These are phyloP conservation scores for Borostomias antarcticus DNA, from an alignment of 2,797 vertebrate genomes.

Conservation along the genomic window DNA sequence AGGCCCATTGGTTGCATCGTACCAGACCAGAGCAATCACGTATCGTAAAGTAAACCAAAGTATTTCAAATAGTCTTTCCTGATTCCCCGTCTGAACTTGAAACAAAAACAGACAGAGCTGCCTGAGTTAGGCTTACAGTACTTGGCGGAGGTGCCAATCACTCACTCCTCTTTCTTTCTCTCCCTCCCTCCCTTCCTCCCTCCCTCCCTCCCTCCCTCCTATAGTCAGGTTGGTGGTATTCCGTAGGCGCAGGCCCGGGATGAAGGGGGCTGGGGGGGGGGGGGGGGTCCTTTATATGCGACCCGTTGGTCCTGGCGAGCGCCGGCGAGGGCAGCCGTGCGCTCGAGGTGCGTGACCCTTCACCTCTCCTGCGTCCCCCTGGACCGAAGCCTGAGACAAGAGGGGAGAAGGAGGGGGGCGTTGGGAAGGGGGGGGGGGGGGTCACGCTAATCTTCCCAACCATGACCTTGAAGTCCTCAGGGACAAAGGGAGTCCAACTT, in stretches of 20 bases:
- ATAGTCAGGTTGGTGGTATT: neutral
- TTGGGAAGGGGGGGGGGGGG: neutral
- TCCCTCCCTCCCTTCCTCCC: neutral
- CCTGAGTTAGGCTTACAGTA: too few species aligned
- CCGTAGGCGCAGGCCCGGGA: too few species aligned
- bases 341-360: neutral
- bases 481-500: slow-evolving; percentile 57
- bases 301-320: neutral
- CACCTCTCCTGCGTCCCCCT: neutral
- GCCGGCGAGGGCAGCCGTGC: neutral
- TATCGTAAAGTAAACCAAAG: too few species aligned
- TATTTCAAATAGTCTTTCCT: too few species aligned
- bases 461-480: slow-evolving; percentile 58
- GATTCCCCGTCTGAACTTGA: too few species aligned
- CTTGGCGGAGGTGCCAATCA: too few species aligned
- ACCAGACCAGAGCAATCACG: too few species aligned
- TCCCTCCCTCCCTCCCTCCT: neutral
- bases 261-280: too few species aligned
- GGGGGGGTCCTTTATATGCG: neutral
- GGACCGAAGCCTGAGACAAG: neutral
- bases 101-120: too few species aligned
- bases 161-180: neutral
- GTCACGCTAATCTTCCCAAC: slow-evolving; percentile 13
- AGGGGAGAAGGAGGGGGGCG: neutral
- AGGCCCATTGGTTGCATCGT: too few species aligned